phyloP scores from a whole-genome alignment of 2,888 invertebrate species.

The Busseola fusca region DNA sequence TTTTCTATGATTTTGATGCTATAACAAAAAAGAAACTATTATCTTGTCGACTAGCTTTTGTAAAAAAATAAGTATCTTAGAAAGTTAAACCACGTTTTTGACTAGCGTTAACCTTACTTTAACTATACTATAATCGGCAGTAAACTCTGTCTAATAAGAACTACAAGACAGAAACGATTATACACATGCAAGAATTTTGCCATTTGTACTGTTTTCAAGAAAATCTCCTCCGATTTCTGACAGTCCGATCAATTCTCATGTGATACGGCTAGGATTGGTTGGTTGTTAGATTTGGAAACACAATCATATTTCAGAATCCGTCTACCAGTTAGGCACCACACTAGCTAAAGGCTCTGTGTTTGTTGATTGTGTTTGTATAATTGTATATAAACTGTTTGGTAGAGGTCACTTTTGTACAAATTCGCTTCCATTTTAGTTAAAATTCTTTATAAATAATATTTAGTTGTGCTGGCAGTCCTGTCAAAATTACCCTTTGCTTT shows the following conservation, averaged over 20 bases:
- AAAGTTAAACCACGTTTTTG: background rate
- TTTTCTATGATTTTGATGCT: background rate
- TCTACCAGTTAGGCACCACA: constrained; percentile 12
- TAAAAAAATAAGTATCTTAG: too few relatives aligned
- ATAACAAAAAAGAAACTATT: background rate
- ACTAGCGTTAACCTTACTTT: background rate
- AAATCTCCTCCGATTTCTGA: background rate
- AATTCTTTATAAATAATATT: constrained; percentile 17
- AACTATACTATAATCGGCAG: background rate
- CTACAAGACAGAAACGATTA: background rate
- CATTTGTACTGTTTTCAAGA: constrained; percentile 12
- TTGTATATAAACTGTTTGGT: constrained; percentile 52
- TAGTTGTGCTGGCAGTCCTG: constrained; percentile 24
- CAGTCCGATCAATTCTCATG: background rate
- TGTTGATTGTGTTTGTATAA: constrained; percentile 30
- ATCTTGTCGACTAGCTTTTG: too few relatives aligned
- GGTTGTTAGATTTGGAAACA: background rate
- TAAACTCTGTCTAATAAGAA: background rate
- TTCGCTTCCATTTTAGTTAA: constrained; percentile 37
- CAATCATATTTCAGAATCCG: constrained; percentile 10
- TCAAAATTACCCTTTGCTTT: constrained; percentile 25
- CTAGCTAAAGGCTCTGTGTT: constrained; percentile 29
- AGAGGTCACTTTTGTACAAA: constrained; percentile 51
- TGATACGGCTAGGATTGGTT: background rate
- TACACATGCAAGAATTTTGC: background rate